Evolutionary conservation across 2,797 vertebrate genomes (phyloP).

Genomic region (Dipus sagitta): DNA sequence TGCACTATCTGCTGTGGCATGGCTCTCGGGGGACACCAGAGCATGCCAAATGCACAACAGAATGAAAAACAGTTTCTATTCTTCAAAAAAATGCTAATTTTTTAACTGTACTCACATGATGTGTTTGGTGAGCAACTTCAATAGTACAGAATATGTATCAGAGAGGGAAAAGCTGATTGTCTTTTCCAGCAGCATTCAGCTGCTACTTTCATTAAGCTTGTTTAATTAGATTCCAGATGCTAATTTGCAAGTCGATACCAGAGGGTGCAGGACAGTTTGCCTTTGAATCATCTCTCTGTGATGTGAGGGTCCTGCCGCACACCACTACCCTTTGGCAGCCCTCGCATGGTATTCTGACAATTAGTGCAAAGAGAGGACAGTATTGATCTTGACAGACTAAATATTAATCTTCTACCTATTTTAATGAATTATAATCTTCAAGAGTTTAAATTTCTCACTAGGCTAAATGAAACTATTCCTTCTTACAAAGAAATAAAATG

Average conservation of each 20-base stretch:
- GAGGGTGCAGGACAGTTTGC: slow-evolving; percentile 96
- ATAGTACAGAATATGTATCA: slow-evolving; percentile 92
- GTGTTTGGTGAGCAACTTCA: slow-evolving; percentile 95
- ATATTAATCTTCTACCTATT: slow-evolving; percentile 94
- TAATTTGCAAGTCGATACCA: slow-evolving; percentile 99
- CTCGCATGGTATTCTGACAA: slow-evolving; percentile 94
- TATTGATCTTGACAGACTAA: slow-evolving; percentile 94
- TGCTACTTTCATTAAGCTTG: slow-evolving; percentile 96
- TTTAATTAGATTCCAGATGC: slow-evolving; percentile 99
- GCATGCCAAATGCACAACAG: slow-evolving; percentile 96
- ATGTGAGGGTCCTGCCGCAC: slow-evolving; percentile 93
- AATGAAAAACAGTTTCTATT: slow-evolving; percentile 94
- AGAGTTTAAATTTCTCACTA: slow-evolving; percentile 90
- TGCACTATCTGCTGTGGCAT: slow-evolving; percentile 89
- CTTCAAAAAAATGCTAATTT: slow-evolving; percentile 99
- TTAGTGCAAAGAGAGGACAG: slow-evolving; percentile 94
- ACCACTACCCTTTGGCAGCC: slow-evolving; percentile 91
- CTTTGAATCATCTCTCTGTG: slow-evolving; percentile 96
- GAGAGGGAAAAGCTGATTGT: slow-evolving; percentile 92
- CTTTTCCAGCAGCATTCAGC: slow-evolving; percentile 93
- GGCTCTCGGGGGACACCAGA: slow-evolving; percentile 91
- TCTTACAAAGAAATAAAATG: slow-evolving; percentile 63
- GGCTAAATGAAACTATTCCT: slow-evolving; percentile 72
- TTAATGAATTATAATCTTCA: slow-evolving; percentile 94
- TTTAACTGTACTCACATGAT: slow-evolving; percentile 95